A percentile compares a stretch with the other conserved stretches of the same genome.
phyloP scores from a whole-genome alignment of 2,113 vertebrate species.

The Pteropus alecto region DNA sequence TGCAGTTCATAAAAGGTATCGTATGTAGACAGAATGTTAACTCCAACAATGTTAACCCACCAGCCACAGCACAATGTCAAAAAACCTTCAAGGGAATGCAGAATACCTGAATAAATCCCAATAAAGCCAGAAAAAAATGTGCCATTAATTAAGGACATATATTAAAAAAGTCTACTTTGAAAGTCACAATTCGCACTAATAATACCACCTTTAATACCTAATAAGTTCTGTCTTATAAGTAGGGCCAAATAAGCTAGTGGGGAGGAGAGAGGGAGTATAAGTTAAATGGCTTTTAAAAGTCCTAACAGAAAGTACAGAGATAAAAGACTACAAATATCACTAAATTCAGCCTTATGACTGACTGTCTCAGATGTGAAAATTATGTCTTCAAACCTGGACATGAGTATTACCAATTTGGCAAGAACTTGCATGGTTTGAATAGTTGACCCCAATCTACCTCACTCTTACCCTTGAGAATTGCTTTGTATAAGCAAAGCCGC shows the following conservation, averaged over 20 bases:
- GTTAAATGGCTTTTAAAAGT: not conserved
- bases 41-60: not conserved
- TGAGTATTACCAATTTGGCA: not conserved
- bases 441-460: not conserved
- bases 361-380: not conserved
- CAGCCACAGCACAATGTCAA: not conserved
- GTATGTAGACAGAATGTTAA: not conserved
- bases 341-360: not conserved
- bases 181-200: not conserved
- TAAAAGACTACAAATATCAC: not conserved
- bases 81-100: not conserved
- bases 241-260: not conserved
- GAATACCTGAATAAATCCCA: not conserved
- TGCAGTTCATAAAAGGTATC: not conserved
- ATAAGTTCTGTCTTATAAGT: not conserved
- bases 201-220: not conserved
- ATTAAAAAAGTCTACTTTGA: not conserved
- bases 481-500: not conserved
- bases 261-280: not conserved
- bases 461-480: not conserved
- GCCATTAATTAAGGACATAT: not conserved
- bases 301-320: not conserved
- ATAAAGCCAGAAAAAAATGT: not conserved
- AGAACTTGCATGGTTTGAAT: not conserved
- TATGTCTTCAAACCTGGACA: not conserved